phyloP scores from a whole-genome alignment of 2,888 invertebrate species.

The Chesias legatella region DNA sequence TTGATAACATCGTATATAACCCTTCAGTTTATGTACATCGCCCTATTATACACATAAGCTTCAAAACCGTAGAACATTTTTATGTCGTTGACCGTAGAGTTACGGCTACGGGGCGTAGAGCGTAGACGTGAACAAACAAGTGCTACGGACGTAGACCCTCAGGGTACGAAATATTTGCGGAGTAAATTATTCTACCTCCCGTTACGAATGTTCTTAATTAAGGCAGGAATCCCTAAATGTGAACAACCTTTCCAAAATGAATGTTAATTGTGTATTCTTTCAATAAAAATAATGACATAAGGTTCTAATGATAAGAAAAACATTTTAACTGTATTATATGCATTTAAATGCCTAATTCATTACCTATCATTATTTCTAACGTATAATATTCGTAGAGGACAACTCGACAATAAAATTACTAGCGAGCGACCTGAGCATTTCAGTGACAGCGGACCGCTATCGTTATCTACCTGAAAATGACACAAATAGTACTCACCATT shows the following conservation, averaged over 20 bases:
- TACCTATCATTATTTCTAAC: too few relatives aligned
- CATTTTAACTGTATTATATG: too few relatives aligned
- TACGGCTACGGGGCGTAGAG: constrained; percentile 42
- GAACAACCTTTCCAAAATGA: background rate
- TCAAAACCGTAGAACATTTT: constrained; percentile 4
- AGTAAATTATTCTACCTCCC: constrained; percentile 10
- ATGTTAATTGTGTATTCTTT: background rate
- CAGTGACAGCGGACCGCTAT: constrained; percentile 13
- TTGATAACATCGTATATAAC: too few relatives aligned
- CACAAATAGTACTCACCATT: constrained; percentile 58
- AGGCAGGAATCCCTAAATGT: constrained; percentile 4
- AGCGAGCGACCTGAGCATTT: constrained; percentile 14
- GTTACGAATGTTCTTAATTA: constrained; percentile 15
- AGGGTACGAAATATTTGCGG: constrained; percentile 26
- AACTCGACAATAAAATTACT: constrained; percentile 25
- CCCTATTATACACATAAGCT: too few relatives aligned
- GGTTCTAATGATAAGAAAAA: too few relatives aligned
- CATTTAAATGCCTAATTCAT: too few relatives aligned
- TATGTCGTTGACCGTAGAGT: constrained; percentile 11
- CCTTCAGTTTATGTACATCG: too few relatives aligned
- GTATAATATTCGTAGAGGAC: constrained; percentile 11
- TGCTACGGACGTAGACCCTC: constrained; percentile 50
- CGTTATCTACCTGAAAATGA: constrained; percentile 58
- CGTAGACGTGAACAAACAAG: constrained; percentile 53
- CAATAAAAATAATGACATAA: too few relatives aligned